Base-by-base conservation (phyloP, 2,888 invertebrate species). In the Penaeus monodon region DNA sequence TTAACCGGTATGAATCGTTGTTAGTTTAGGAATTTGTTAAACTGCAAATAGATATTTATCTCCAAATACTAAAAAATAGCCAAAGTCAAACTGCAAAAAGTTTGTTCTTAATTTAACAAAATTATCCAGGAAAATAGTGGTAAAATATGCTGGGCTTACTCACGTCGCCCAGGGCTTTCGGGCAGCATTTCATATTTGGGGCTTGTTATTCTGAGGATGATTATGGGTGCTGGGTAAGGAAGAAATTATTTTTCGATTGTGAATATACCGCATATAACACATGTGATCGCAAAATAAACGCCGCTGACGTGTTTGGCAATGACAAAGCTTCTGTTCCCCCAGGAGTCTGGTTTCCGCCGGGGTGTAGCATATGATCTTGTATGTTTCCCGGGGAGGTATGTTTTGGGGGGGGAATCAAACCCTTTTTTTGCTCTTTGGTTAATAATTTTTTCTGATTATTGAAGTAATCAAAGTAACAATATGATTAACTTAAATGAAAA, bases 181-280 rank as follows among this genome's bases (percentile, higher is more conserved):
- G 17, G 93, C 95, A 3, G 96, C 97, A 95, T 94, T 44, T 94
- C 96, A 90, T 98, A 97, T 92, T 98, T 98, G 98, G 98, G 98
- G 91, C 93, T 98, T 83, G 96, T 97, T 0, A 87, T 98, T 8
- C 93, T 98, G 1, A 94, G 97, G 57, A 97, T 97, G 96, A 93
- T 96, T 24, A 94, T 97, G 93, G 97, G 97, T 0, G 96, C 96
- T 8, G 97, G 96, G 95, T 95, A 92, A 89, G 89, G 44, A 27
- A 24, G 20, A n/a, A 33, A 49, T 49, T 77, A 44, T 22, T 24
- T 77, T 27, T 77, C 12, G n/a, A 22, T n/a, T 49, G n/a, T 77
- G 1, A 24, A 27, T 2, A 44, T 29, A 33, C 20, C 2, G 12
- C 38, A 8, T 74, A 2, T 14, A 29, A 29, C 33, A 33, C 20